Evolutionary conservation across 2,113 vertebrate species (phyloP).

Genomic region (Mirounga angustirostris): DNA sequence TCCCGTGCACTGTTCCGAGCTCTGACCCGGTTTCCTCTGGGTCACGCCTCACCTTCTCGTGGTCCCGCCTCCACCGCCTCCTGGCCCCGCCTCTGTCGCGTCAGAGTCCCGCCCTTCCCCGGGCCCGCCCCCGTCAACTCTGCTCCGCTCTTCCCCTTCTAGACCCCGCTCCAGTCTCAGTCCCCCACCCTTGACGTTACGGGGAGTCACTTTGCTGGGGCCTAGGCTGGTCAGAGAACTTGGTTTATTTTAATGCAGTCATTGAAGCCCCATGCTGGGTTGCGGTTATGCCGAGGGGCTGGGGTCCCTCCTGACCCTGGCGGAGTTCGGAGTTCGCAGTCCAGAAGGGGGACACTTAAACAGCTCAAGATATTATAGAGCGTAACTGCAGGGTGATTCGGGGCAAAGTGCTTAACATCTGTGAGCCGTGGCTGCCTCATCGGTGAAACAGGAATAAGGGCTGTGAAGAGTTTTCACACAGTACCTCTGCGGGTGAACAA

Average conservation of each 20-base stretch:
- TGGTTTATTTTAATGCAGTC: background rate
- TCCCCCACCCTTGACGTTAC: background rate
- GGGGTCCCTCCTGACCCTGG: background rate
- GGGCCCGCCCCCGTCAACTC: accelerated
- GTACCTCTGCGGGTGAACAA: background rate
- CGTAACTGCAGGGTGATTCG: background rate
- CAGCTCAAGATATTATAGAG: background rate
- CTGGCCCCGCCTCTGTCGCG: background rate
- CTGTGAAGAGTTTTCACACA: background rate
- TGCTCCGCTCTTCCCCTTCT: background rate
- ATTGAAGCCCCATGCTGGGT: background rate
- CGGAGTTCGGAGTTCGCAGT: background rate
- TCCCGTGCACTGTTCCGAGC: background rate
- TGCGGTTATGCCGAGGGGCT: background rate
- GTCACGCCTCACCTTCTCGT: background rate
- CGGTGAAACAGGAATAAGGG: background rate
- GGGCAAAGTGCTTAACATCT: background rate
- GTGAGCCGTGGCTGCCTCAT: background rate
- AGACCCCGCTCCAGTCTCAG: too few relatives aligned
- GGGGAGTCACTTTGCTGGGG: background rate
- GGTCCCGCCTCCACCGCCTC: background rate
- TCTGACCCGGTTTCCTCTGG: background rate
- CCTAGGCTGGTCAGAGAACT: background rate
- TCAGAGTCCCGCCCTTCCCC: background rate
- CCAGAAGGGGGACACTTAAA: background rate